Evolutionary conservation across 2,797 vertebrate genomes (phyloP).

Genomic region (Manis crassicaudata): DNA sequence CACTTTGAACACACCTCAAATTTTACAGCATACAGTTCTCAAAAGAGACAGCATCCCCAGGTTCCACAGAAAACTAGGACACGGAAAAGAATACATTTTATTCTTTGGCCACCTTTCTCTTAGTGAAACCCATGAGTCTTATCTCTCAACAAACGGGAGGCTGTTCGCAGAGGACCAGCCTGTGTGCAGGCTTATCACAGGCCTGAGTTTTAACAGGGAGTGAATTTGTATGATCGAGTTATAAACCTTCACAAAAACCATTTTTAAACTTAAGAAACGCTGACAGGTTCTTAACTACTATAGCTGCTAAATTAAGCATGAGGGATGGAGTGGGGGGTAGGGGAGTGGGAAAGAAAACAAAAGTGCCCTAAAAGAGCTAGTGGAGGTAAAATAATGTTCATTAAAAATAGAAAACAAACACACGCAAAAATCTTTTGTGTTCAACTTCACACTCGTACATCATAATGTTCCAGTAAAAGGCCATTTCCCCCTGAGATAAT

Average conservation of each 20-base stretch:
- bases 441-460: constrained; percentile 96
- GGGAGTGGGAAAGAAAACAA: constrained; percentile 33
- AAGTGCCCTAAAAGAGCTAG: constrained; percentile 83
- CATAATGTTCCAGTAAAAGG: constrained; percentile 99
- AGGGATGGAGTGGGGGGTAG: constrained; percentile 72
- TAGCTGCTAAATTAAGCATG: constrained; percentile 86
- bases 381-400: constrained; percentile 86
- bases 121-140: constrained; percentile 32
- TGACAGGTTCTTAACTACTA: constrained; percentile 81
- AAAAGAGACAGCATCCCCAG: neutral
- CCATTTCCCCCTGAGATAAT: constrained; percentile 99
- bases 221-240: constrained; percentile 74
- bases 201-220: constrained; percentile 73
- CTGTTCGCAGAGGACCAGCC: constrained; percentile 15
- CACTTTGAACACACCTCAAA: neutral
- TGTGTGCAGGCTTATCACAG: constrained; percentile 74
- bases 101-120: constrained; percentile 50
- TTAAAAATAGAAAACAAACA: constrained; percentile 88
- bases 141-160: constrained; percentile 54
- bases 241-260: constrained; percentile 70
- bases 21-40: neutral
- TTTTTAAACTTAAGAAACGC: constrained; percentile 79
- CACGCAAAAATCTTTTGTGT: constrained; percentile 87
- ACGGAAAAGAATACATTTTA: constrained; percentile 22
- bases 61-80: constrained; percentile 61